Percentiles rank a stretch among this genome's conserved stretches.
Evolutionary conservation across 2,888 invertebrate species (phyloP).

Genomic region (Syritta pipiens): DNA sequence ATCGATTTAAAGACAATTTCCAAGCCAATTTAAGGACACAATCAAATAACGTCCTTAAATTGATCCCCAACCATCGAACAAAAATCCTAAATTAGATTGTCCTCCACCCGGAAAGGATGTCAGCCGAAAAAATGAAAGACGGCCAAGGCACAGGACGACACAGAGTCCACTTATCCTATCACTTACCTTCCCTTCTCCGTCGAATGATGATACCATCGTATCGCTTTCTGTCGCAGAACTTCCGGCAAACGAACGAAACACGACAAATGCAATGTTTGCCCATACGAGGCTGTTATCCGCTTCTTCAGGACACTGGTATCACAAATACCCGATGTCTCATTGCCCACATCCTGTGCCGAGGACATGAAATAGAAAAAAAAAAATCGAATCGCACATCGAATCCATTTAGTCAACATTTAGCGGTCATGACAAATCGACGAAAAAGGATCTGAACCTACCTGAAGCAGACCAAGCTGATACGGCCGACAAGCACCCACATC

Average conservation of each 20-base stretch:
- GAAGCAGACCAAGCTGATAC: constrained; percentile 88
- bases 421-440: constrained; percentile 60
- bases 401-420: constrained; percentile 63
- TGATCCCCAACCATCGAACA: background rate
- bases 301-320: constrained; percentile 93
- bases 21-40: background rate
- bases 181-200: constrained; percentile 89
- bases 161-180: constrained; percentile 26
- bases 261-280: constrained; percentile 94
- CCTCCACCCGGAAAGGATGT: background rate
- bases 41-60: constrained; percentile 13
- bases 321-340: constrained; percentile 93
- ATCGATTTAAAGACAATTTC: constrained; percentile 13
- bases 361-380: constrained; percentile 79
- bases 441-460: constrained; percentile 71
- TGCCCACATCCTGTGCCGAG: constrained; percentile 91
- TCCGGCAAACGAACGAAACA: constrained; percentile 95
- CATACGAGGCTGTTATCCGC: constrained; percentile 94
- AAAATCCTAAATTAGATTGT: constrained; percentile 37
- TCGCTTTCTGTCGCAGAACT: constrained; percentile 88
- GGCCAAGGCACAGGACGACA: constrained; percentile 23
- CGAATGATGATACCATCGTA: constrained; percentile 93
- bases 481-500: constrained; percentile 92
- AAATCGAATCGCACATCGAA: constrained; percentile 29
- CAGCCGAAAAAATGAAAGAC: constrained; percentile 1